Base-by-base conservation (phyloP, 1,140 invertebrate species). In the Pteromalus puparum region DNA sequence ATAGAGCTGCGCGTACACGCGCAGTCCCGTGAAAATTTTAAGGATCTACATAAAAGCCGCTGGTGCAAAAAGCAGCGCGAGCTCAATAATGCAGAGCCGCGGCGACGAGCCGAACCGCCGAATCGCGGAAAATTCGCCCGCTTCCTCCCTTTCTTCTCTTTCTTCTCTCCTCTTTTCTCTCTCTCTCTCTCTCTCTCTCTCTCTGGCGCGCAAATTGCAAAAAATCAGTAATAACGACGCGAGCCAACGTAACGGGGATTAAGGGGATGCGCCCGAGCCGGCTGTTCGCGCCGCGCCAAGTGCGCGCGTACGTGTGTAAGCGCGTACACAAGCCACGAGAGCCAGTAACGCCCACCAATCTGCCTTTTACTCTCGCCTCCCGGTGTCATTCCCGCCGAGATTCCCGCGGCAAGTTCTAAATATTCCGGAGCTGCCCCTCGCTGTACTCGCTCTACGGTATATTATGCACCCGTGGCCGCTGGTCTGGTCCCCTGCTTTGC, bases 331-430 rank as follows among this genome's bases (percentile, higher is more conserved):
- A 81, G 86, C 24, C 24, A 84, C 84, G 42, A 74, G 72, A 80
- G 70, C 65, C 42, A 85, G 89, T 87, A 87, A 88, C 91, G 91
- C 91, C 91, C 90, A 91, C 90, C 90, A 91, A 91, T 91, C 90
- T 90, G 87, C 79, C 53, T 81, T 85, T 86, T 84, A 61, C 53
- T 61, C 70, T 80, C 82, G 75, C 73, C 78, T 73, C 67, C 82
- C 82, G 48, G 61, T 78, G 53, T 81, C 85, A 86, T 80, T 86
- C 85, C 82, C 85, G 68, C 77, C 75, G 53, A 80, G 84, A 86
- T 80, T 86, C 85, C 82, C 85, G 68, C 77, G 38, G 85, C 83
- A 84, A 86, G 80, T 79, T 70, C 86, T 74, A 86, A 85, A 87
- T 86, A 87, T 80, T 48, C 70, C 87, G 82, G 87, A 34, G 53